Base-by-base conservation (phyloP, 2,888 invertebrate genomes). In the Andrena praecox region DNA sequence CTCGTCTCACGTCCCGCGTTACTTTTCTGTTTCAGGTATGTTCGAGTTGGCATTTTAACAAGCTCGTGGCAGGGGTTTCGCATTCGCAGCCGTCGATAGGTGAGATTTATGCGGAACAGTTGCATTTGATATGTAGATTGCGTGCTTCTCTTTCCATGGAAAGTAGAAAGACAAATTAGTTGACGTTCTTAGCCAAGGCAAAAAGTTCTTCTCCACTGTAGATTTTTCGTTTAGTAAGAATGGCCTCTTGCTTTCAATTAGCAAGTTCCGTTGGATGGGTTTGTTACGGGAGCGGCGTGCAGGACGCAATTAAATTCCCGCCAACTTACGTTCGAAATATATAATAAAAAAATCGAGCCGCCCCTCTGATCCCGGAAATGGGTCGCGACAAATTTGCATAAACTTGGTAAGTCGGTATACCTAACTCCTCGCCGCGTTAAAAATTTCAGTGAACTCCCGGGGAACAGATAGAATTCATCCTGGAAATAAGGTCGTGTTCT, bases 1-100 rank as follows among this genome's bases (percentile, higher is more conserved):
- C 48, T 16, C 20, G 8, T 10, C 48, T 69, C 68, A 73, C 64
- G 0, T 2, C 5, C 63, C 7, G 35, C 67, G 12, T 31, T 60
- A n/a, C 20, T 70, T 64, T 54, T 76, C 56, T 80, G 77, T 78
- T 84, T 63, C 85, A 85, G 85, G 85, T 85, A 85, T 31, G 82
- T 27, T 59, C 59, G 60, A 66, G 52, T 33, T 24, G 35, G 12
- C 8, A 4, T 42, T 35, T 31, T 42, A 31, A 16, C 24, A n/a
- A 20, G 10, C 31, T 1, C 16, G 0, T n/a, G 7, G 31, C 16
- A 10, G 31, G 29, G 31, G 12, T 20, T 5, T 33, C 35, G 16
- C 16, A 20, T 35, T 54, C 24, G 24, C 3, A 5, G 27, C 6
- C 35, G 31, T 12, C 42, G 31, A 64, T 60, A 31, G 60, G 77